Base-by-base conservation (phyloP, 1,140 invertebrate genomes). In the Oncopeltus fasciatus region DNA sequence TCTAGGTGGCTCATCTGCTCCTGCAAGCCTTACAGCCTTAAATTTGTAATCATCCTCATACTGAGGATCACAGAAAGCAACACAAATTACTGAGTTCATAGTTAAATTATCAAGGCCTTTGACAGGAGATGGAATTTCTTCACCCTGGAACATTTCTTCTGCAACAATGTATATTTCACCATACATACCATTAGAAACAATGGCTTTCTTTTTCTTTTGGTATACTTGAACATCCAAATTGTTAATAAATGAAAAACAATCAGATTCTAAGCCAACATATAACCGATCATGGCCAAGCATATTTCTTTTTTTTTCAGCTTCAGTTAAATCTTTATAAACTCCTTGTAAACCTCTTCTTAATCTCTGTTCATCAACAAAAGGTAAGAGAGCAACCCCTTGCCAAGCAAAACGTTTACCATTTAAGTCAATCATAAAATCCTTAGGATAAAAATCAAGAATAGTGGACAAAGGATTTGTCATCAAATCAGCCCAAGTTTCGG, bases 351-450 rank as follows among this genome's bases (percentile, higher is more conserved):
- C 91, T 68, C 86, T 86, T 70, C 95, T 89, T 21, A 99, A 78
- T 64, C 95, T 77, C 49, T 80, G 81, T 75, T 99, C 95, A 71
- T 99, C 95, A 0, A 99, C 96, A 78, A 99, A 99, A 31, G 97
- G 97, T 57, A 99, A 75, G 11, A 99, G 73, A 4, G 96, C 96
- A 11, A 99, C 96, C 62, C 96, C 96, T 78, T 98, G 95, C 96
- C 96, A 99, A 57, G 95, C 95, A 77, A 91, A 98, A 75, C 97
- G 98, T 74, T 99, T 99, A 18, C 97, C 97, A 78, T 99, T 99
- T 53, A 99, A 75, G 78, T 99, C 97, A 64, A 98, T 95, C 76
- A 95, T 95, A 73, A 99, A 99, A 72, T 99, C 92, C 72, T 84
- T 86, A 0, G 97, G 97, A 77, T 99, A 99, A 76, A 99, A 99